Evolutionary conservation across 2,113 vertebrate species (phyloP), one percentile per base, ranked within the genome.

Genomic region (Rhynchomys soricoides): DNA sequence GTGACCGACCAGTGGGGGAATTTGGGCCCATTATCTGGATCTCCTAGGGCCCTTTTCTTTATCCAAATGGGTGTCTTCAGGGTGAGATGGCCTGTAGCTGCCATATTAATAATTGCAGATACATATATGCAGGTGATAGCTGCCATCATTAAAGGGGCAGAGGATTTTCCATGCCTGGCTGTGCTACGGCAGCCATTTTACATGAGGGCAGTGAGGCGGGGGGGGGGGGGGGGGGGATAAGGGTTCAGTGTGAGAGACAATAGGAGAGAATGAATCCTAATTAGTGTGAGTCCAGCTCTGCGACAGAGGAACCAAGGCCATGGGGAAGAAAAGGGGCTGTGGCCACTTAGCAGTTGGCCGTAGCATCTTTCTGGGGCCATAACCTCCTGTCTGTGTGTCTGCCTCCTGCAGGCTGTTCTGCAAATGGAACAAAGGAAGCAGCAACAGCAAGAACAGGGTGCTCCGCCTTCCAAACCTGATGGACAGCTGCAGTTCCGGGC

Each of bases 401-500:
- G 26, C 2, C 17, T 8, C 17, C n/a, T 11, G 0, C 55, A 99
- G 99, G 99, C 99, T 0, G 98, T 99, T 1, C 95, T 99, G 90
- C 99, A 99, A 22, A 99, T 99, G 99, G 99, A 99, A 10, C 99
- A 99, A 96, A 98, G 99, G 97, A 99, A 99, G 73, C 98, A 98
- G 17, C 98, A 98, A 92, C 98, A 98, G 1, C 95, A 95, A 26
- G 52, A 31, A 12, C 94, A 59, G 66, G 71, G 64, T 0, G 98
- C 97, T 5, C 98, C 98, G 0, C 97, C 77, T 6, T 90, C 97
- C 0, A 98, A 99, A 50, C 98, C 99, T 0, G 98, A 98, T 0
- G 99, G 98, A 45, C 98, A 99, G 77, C 98, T 99, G 13, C 98
- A 98, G 95, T 99, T 99, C 95, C 98, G 96, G 48, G 92, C 96